Conservation (phyloP, 2,113 vertebrate genomes). For the Garra rufa region DNA sequence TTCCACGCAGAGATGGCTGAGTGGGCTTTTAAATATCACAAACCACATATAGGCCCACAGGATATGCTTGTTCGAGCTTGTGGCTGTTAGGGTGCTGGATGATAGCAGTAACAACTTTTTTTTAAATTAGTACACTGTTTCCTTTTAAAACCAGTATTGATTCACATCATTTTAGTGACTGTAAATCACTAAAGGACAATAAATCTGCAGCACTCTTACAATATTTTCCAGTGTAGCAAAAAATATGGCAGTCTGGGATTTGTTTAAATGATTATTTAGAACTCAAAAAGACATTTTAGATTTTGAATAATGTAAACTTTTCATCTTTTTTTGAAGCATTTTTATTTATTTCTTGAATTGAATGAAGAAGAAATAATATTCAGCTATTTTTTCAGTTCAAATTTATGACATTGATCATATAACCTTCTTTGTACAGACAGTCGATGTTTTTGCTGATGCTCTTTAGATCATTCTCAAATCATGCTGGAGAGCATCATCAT, state of each 20-base stretch:
- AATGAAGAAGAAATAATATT: too few species aligned
- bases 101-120: neutral
- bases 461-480: too few species aligned
- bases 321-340: too few species aligned
- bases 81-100: neutral
- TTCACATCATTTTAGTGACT: neutral
- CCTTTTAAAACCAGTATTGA: neutral
- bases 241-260: too few species aligned
- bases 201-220: neutral
- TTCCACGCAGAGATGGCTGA: neutral
- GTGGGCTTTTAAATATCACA: neutral
- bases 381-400: too few species aligned
- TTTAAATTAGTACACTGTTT: neutral
- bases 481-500: too few species aligned
- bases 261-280: neutral
- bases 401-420: too few species aligned
- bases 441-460: too few species aligned
- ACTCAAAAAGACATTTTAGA: neutral
- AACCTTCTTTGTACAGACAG: too few species aligned
- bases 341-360: too few species aligned
- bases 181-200: neutral
- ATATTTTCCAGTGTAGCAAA: neutral
- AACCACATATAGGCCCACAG: slow-evolving; percentile 11
- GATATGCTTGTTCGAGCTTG: neutral
- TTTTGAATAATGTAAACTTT: neutral